These are phyloP conservation scores for Caradrina kadenii DNA, from an alignment of 2,888 invertebrate species.

Conservation along the genomic window DNA sequence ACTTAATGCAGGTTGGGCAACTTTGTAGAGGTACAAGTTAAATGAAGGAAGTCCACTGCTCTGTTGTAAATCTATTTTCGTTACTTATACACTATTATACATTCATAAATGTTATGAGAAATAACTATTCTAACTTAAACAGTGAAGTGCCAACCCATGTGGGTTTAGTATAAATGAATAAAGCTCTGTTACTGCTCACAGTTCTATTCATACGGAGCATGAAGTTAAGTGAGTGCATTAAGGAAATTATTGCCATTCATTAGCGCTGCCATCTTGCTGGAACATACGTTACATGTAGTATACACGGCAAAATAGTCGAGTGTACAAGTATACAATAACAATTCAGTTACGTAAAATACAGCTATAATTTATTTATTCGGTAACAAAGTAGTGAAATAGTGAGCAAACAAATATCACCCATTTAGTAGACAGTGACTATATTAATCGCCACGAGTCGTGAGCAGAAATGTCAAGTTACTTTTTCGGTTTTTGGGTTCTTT, in stretches of 20 bases:
- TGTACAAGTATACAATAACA: not conserved
- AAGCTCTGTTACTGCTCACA: conserved; percentile 42
- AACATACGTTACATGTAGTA: conserved; percentile 18
- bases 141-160: conserved; percentile 31
- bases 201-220: conserved; percentile 53
- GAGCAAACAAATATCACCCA: no score
- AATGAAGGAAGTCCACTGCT: conserved; percentile 5
- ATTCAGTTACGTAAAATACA: not conserved
- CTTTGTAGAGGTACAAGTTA: conserved; percentile 3
- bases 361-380: no score
- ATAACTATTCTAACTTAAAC: conserved; percentile 43
- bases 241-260: conserved; percentile 53
- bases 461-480: no score
- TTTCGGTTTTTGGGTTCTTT: no score
- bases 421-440: no score
- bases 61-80: conserved; percentile 13
- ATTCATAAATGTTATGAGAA: conserved; percentile 37
- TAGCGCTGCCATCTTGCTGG: conserved; percentile 42
- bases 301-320: conserved; percentile 15
- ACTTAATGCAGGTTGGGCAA: conserved; percentile 25
- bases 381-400: no score
- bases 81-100: not conserved
- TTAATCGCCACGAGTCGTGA: no score
- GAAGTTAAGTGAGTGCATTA: conserved; percentile 59
- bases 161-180: conserved; percentile 38